These are phyloP conservation scores for Drosophila nannoptera DNA, from an alignment of 1,140 invertebrate genomes.

Conservation along the genomic window DNA sequence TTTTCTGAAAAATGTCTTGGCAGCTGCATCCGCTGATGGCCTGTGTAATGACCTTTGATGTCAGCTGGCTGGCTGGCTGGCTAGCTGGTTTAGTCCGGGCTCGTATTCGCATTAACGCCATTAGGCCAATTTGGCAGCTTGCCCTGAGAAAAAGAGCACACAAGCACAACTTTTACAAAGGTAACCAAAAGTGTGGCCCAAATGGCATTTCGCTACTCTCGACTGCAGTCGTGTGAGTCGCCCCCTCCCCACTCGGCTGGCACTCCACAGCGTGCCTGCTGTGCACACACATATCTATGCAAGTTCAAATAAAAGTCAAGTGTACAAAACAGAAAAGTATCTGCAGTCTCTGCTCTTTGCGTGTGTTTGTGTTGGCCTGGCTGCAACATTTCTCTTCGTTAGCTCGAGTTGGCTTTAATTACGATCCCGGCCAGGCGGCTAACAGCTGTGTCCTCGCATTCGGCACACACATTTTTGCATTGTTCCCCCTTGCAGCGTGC, in stretches of 20 bases:
- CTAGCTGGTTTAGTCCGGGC: slow-evolving; percentile 55
- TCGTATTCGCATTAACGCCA: slow-evolving; percentile 77
- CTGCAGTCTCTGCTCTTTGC: slow-evolving; percentile 10
- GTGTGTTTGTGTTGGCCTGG: slow-evolving; percentile 21
- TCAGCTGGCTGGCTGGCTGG: slow-evolving; percentile 30
- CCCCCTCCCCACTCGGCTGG: not conserved
- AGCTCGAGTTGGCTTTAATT: slow-evolving; percentile 67
- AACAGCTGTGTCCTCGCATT: slow-evolving; percentile 39
- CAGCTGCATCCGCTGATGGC: slow-evolving; percentile 42
- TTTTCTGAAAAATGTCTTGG: slow-evolving; percentile 40
- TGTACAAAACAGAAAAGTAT: slow-evolving; percentile 64
- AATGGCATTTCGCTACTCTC: slow-evolving; percentile 17
- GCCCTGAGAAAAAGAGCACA: slow-evolving; percentile 49
- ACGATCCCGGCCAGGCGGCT: slow-evolving; percentile 47
- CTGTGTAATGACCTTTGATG: slow-evolving; percentile 65
- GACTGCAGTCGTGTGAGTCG: slow-evolving; percentile 18
- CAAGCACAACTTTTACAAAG: slow-evolving; percentile 55
- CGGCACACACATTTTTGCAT: slow-evolving; percentile 20
- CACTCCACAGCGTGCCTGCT: not conserved
- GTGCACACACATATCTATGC: slow-evolving; percentile 59
- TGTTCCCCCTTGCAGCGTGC: slow-evolving; percentile 29
- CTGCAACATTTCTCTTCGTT: slow-evolving; percentile 71
- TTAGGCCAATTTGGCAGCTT: slow-evolving; percentile 74
- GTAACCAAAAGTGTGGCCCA: slow-evolving; percentile 57
- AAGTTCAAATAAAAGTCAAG: slow-evolving; percentile 76